phyloP scores from a whole-genome alignment of 2,113 vertebrate species.

The Daphoenositta chrysoptera region DNA sequence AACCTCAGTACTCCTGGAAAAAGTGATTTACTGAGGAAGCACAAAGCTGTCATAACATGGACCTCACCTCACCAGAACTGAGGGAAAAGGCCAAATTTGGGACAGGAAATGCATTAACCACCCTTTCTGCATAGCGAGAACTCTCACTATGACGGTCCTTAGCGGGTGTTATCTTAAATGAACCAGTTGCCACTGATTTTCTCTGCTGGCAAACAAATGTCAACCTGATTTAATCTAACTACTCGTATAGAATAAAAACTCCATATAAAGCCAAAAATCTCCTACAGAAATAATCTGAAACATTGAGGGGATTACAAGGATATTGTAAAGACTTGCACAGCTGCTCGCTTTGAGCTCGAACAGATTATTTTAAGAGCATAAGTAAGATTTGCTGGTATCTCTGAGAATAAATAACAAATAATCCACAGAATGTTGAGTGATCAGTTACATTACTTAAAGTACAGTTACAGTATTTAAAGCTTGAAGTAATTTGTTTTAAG shows the following conservation, averaged over 20 bases:
- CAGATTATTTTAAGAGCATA: neutral
- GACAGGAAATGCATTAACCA: neutral
- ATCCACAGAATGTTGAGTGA: neutral
- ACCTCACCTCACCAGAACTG: neutral
- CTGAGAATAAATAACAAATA: neutral
- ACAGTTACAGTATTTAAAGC: neutral
- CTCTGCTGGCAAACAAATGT: neutral
- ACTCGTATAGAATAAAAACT: neutral
- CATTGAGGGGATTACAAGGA: neutral
- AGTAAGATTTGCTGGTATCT: neutral
- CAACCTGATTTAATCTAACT: neutral
- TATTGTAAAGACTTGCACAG: neutral
- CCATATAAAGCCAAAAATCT: neutral
- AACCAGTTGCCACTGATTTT: neutral
- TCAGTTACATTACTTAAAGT: neutral
- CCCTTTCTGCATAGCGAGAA: neutral
- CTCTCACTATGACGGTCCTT: neutral
- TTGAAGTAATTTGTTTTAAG: neutral
- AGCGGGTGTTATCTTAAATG: neutral
- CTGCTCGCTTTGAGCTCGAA: neutral
- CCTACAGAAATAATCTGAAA: neutral
- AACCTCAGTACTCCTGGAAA: neutral
- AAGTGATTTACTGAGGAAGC: neutral
- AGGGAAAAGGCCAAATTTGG: neutral
- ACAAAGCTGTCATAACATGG: neutral